Evolutionary conservation across 2,888 invertebrate species (phyloP), one percentile per base, ranked within the genome.

Genomic region (Dexiosoma caninum): DNA sequence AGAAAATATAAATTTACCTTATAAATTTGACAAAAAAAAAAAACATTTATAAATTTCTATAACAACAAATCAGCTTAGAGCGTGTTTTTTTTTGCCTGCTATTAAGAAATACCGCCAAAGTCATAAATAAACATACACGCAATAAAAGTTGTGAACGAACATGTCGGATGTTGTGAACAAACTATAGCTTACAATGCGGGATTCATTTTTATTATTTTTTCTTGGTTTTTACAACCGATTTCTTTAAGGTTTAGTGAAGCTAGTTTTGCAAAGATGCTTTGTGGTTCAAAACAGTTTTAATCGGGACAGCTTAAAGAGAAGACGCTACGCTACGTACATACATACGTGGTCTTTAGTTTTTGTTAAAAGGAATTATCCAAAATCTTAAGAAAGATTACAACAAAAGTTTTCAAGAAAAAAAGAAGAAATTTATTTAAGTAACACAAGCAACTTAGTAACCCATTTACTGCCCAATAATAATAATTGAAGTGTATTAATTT

Each of bases 71-170:
- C 40, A 19, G 44, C 75, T 49, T 67, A 40, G 60, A 44, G 27
- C 40, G n/a, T 21, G 32, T n/a, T 60, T n/a, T n/a, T n/a, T n/a
- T n/a, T 57, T 12, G 42, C 23, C 32, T 10, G 16, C 14, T 23
- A 76, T 81, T 69, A 74, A 69, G 69, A 77, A 81, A 81, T 77
- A 77, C 62, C 77, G 77, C 81, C 77, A 74, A 81, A 81, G 72
- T 59, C 62, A 64, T 30, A 72, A 60, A 80, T 14, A 59, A 59
- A 27, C 8, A 46, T 2, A 35, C 59, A 53, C 12, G 32, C 46
- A 42, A 46, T 14, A 59, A 40, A 19, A 23, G 64, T 71, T 57
- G 16, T 32, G 21, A 64, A 2, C 53, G 23, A 77, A 77, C 64
- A n/a, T 40, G 77, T 64, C 44, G 16, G 64, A 77, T n/a, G 67